These are phyloP conservation scores for Apaloderma vittatum DNA, from an alignment of 2,113 vertebrate genomes.

Conservation along the genomic window DNA sequence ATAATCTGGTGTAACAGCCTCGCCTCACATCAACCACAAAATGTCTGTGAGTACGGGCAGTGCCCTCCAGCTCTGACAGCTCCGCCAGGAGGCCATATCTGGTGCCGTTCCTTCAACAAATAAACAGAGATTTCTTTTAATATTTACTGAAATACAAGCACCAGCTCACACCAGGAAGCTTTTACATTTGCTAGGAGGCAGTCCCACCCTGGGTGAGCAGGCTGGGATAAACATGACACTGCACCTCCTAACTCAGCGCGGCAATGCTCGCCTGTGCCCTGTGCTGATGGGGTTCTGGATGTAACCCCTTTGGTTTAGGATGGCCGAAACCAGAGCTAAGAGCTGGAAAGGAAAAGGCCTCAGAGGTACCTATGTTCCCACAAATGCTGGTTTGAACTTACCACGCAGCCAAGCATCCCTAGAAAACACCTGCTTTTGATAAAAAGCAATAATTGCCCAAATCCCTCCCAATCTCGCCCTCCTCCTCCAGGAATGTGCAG, in stretches of 20 bases:
- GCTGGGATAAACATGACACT: background rate
- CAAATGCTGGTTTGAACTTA: background rate
- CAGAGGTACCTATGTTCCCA: background rate
- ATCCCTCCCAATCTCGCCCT: background rate
- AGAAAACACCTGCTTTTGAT: background rate
- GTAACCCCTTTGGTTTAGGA: background rate
- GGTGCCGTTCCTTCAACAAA: background rate
- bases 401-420: too few species aligned
- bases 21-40: background rate
- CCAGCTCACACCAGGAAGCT: rapidly evolving
- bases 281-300: rapidly evolving
- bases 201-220: background rate
- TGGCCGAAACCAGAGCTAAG: background rate
- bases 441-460: background rate
- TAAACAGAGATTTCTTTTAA: background rate
- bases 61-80: background rate
- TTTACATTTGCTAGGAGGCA: rapidly evolving
- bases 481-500: rapidly evolving
- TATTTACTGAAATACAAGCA: background rate
- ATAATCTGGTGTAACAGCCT: background rate
- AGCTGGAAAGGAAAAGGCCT: background rate
- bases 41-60: background rate
- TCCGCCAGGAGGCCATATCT: background rate
- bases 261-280: background rate
- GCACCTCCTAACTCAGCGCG: rapidly evolving